Conservation (phyloP, 1,140 invertebrate species). For the Streblospio benedicti region DNA sequence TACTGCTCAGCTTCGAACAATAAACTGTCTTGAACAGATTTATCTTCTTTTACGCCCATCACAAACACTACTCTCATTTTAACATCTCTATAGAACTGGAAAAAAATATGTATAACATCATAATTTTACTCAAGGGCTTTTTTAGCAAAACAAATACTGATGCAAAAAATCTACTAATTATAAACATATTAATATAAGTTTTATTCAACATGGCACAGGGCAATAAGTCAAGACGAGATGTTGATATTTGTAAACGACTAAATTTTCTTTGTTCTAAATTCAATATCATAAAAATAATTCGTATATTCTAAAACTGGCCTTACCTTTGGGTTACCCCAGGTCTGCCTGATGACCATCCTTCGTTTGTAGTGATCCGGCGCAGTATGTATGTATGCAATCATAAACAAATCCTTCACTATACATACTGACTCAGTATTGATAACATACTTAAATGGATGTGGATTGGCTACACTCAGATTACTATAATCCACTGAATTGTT, state of each 20-base stretch:
- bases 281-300: no score
- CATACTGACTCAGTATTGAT: constrained; percentile 19
- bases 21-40: constrained; percentile 46
- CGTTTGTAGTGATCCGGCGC: constrained; percentile 36
- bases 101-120: no score
- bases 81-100: constrained; percentile 19
- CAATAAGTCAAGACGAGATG: no score
- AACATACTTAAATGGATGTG: constrained; percentile 22
- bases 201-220: no score
- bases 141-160: no score
- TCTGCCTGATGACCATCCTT: constrained; percentile 37
- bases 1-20: constrained; percentile 55
- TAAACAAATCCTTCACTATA: constrained; percentile 12
- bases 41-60: constrained; percentile 53
- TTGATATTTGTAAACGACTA: no score
- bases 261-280: no score
- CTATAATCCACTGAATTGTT: neutral
- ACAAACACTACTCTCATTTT: constrained; percentile 54
- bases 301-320: no score
- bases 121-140: no score
- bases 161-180: no score
- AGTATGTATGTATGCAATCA: constrained; percentile 32
- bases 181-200: no score
- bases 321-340: constrained; percentile 34
- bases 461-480: constrained; percentile 14